Conservation (phyloP, 2,113 vertebrate genomes). For the Pseudopipra pipra region DNA sequence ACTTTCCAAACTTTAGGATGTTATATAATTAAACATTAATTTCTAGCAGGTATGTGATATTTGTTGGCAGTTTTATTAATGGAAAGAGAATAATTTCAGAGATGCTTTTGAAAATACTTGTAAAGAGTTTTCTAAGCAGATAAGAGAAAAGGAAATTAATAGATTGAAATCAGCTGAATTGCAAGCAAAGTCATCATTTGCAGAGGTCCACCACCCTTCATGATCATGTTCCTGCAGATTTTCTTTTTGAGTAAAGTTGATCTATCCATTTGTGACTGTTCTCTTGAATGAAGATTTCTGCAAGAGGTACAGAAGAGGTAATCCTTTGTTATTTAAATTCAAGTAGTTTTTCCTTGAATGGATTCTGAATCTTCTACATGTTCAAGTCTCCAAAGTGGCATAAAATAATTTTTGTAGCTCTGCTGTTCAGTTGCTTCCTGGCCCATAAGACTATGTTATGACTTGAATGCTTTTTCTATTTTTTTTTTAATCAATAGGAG, state of each 20-base stretch:
- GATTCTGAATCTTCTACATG: not conserved
- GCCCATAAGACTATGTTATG: not conserved
- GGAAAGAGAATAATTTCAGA: not conserved
- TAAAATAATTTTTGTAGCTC: not conserved
- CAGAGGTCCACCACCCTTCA: not conserved
- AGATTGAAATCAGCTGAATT: not conserved
- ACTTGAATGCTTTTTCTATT: not conserved
- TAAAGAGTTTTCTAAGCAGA: not conserved
- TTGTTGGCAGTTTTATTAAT: not conserved
- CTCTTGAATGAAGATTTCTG: not conserved
- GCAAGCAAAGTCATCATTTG: not conserved
- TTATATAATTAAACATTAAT: not conserved
- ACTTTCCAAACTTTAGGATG: not conserved
- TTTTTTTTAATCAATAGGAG: not conserved
- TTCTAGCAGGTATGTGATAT: not conserved
- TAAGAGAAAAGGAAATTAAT: not conserved
- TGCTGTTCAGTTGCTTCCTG: not conserved
- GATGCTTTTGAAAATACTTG: not conserved
- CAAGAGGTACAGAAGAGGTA: not conserved
- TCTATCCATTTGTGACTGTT: not conserved
- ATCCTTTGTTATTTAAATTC: not conserved
- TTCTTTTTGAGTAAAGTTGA: not conserved
- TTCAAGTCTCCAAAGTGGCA: not conserved
- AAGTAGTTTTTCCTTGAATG: not conserved
- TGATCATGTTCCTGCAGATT: not conserved